phyloP scores from a whole-genome alignment of 1,140 invertebrate genomes.

The Aphelenchoides besseyi region DNA sequence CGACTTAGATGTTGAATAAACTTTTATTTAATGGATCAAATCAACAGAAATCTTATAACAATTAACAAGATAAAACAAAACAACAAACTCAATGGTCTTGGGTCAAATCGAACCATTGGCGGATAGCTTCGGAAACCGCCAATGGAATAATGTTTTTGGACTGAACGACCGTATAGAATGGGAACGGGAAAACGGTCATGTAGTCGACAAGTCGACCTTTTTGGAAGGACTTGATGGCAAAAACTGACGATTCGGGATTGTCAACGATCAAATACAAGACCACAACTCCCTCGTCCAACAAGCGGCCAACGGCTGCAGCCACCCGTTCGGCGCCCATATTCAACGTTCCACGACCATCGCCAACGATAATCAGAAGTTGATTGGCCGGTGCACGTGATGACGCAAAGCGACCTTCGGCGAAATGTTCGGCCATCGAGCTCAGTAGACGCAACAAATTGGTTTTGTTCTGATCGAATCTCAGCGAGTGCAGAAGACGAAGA shows the following conservation, averaged over 20 bases:
- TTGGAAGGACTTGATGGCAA: slow-evolving; percentile 73
- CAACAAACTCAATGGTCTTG: background rate
- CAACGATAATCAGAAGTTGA: slow-evolving; percentile 85
- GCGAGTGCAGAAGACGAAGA: slow-evolving; percentile 63
- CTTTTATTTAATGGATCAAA: background rate
- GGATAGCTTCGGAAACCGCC: slow-evolving; percentile 86
- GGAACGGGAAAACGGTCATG: slow-evolving; percentile 93
- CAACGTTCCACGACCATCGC: slow-evolving; percentile 87
- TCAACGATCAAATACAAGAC: slow-evolving; percentile 92
- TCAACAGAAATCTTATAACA: background rate
- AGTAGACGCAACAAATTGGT: slow-evolving; percentile 74
- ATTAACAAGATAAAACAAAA: background rate
- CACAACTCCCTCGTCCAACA: slow-evolving; percentile 79
- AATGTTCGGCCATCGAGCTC: slow-evolving; percentile 70
- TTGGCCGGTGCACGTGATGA: slow-evolving; percentile 59
- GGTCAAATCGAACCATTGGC: slow-evolving; percentile 80
- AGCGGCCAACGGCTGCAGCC: slow-evolving; percentile 74
- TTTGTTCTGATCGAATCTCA: slow-evolving; percentile 66
- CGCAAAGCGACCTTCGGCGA: slow-evolving; percentile 53
- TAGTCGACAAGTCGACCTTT: slow-evolving; percentile 74
- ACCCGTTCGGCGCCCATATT: slow-evolving; percentile 80
- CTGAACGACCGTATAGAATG: slow-evolving; percentile 90
- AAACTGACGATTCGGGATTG: slow-evolving; percentile 86
- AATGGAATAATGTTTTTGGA: slow-evolving; percentile 81
- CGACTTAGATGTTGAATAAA: too few relatives aligned